Base-by-base conservation (phyloP, 1,140 invertebrate genomes). In the Batillaria attramentaria region DNA sequence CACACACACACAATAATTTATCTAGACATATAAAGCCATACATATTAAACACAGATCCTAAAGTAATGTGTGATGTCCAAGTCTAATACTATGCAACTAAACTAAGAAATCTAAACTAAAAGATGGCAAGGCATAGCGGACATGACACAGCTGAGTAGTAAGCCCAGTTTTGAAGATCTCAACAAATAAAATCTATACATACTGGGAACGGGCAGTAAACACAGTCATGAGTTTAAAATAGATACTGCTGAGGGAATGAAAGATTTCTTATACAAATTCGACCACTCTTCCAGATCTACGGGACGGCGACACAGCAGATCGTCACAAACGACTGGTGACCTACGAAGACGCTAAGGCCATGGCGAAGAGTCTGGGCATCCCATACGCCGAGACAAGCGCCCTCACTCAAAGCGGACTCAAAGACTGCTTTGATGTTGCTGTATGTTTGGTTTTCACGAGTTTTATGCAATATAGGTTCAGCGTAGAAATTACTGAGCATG, bases 251-350 rank as follows among this genome's bases (percentile, higher is more conserved):
- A n/a, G n/a, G n/a, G n/a, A n/a, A n/a, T n/a, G n/a, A n/a, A n/a
- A n/a, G n/a, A n/a, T n/a, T n/a, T n/a, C n/a, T n/a, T n/a, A n/a
- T n/a, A n/a, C n/a, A n/a, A n/a, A 70, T 35, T 10, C 65, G 31
- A 35, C 3, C 28, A 54, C 60, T 18, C 35, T 72, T 77, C 8
- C 97, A 77, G 95, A 99, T 86, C 97, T 99, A 86, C 97, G 97
- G 92, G 97, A 37, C 90, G 98, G 98, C 91, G 93, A 98, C 65
- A 94, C 95, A 33, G 20, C 8, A 10, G 31, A 60, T 6, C 57
- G 57, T 60, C 6, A n/a, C n/a, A 54, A 54, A n/a, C 50, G 6
- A 57, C 97, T 97, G 37, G 98, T 99, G 84, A 97, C 97, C 78
- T 97, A 97, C 91, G 96, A 97, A 85, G 97, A 93, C 77, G 85